A percentile compares a stretch with the other conserved stretches of the same genome.
These are phyloP conservation scores for Tribolium freemani DNA, from an alignment of 2,888 invertebrate genomes.

Conservation along the genomic window DNA sequence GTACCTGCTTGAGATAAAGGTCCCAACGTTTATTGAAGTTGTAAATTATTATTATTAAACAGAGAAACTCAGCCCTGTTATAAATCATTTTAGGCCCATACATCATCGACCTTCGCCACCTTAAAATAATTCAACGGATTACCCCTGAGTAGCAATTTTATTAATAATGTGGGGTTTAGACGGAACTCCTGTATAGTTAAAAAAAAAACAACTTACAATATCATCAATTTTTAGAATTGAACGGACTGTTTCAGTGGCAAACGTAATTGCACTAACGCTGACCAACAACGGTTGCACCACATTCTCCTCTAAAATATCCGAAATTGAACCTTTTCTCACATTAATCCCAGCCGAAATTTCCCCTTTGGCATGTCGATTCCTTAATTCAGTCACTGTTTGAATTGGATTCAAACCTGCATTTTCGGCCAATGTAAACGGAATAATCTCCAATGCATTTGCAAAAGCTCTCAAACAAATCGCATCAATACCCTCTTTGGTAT, in stretches of 20 bases:
- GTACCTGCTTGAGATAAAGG: too few relatives aligned
- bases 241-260: slow-evolving; percentile 97
- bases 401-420: slow-evolving; percentile 76
- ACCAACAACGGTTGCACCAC: slow-evolving; percentile 98
- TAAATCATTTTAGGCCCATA: too few relatives aligned
- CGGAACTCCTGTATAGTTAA: too few relatives aligned
- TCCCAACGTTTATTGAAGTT: too few relatives aligned
- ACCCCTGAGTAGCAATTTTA: too few relatives aligned
- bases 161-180: too few relatives aligned
- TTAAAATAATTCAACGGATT: too few relatives aligned
- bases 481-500: slow-evolving; percentile 90
- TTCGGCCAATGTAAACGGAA: slow-evolving; percentile 92
- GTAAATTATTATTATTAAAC: too few relatives aligned
- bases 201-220: slow-evolving; percentile 77
- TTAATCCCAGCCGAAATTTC: slow-evolving; percentile 94
- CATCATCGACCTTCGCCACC: too few relatives aligned
- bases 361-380: slow-evolving; percentile 92
- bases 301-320: slow-evolving; percentile 96
- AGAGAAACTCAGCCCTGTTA: too few relatives aligned
- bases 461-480: slow-evolving; percentile 96
- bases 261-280: slow-evolving; percentile 90
- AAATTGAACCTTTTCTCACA: slow-evolving; percentile 95
- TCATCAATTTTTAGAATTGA: slow-evolving; percentile 99
- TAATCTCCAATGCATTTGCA: slow-evolving; percentile 95
- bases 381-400: slow-evolving; percentile 93